Percentiles rank a stretch among this genome's conserved stretches.
Conservation (phyloP, 2,113 vertebrate genomes). For the Lepisosteus osseus region DNA sequence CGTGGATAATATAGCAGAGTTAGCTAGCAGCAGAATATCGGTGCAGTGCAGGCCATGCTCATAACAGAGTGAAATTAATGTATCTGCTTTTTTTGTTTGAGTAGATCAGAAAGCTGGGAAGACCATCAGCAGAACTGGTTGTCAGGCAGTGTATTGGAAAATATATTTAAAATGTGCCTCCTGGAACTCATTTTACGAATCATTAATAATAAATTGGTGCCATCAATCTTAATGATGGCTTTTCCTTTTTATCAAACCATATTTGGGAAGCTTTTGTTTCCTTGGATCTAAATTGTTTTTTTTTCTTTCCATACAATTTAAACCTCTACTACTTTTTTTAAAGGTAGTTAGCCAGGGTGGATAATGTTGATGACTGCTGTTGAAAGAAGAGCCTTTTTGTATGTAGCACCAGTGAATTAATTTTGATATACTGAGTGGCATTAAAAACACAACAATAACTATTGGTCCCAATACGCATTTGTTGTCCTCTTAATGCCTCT, state of each 20-base stretch:
- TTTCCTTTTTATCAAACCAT: constrained; percentile 58
- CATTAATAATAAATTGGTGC: constrained; percentile 78
- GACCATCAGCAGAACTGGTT: constrained; percentile 55
- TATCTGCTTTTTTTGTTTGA: constrained; percentile 4
- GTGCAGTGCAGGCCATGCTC: not conserved
- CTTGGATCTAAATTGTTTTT: constrained; percentile 53
- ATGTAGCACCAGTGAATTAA: not conserved
- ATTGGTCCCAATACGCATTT: no score
- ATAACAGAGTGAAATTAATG: constrained; percentile 36
- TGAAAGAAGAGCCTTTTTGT: constrained; percentile 12
- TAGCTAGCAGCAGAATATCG: not conserved
- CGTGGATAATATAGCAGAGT: not conserved
- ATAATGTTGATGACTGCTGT: constrained; percentile 29
- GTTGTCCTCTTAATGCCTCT: no score
- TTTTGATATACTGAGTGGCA: not conserved
- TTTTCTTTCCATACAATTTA: constrained; percentile 33
- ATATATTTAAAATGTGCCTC: constrained; percentile 75
- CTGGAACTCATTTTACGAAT: constrained; percentile 78
- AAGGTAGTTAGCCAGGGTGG: constrained; percentile 13
- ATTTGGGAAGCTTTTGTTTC: constrained; percentile 60
- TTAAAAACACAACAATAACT: no score
- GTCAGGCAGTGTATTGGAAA: constrained; percentile 67
- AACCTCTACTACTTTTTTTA: constrained; percentile 44
- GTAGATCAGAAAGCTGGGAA: constrained; percentile 23
- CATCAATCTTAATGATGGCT: constrained; percentile 75